Evolutionary conservation across 1,140 invertebrate species (phyloP).

Genomic region (Mya arenaria): DNA sequence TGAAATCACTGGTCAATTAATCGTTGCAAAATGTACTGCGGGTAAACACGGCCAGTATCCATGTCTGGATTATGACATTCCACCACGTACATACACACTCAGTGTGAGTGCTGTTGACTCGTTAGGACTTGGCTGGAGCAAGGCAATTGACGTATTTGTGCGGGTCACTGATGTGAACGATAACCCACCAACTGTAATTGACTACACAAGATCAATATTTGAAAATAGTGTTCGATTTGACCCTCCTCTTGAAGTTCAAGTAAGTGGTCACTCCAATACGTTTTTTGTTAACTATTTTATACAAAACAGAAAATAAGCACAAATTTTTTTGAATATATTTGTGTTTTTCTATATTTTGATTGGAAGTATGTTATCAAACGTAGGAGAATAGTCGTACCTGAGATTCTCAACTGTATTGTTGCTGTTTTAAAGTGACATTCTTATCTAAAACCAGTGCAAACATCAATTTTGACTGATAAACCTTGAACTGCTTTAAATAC

Average conservation of each 20-base stretch:
- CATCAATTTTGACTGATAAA: no score
- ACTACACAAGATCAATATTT: conserved; percentile 13
- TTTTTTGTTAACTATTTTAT: neutral
- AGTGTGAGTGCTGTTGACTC: conserved; percentile 94
- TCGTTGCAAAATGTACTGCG: conserved; percentile 89
- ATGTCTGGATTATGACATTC: conserved; percentile 94
- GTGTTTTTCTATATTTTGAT: no score
- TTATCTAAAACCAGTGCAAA: no score
- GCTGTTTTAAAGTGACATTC: no score
- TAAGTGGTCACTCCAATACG: neutral
- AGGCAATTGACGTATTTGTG: conserved; percentile 89
- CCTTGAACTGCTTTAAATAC: no score
- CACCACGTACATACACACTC: conserved; percentile 90
- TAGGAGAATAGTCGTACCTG: no score
- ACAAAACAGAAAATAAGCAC: neutral
- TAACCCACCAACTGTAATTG: conserved; percentile 85
- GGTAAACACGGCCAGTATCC: conserved; percentile 85
- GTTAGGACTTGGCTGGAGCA: conserved; percentile 86
- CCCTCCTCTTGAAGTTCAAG: conserved; percentile 6
- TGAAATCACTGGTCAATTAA: conserved; percentile 90
- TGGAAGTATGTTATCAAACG: no score
- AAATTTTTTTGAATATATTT: neutral
- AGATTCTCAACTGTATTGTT: no score
- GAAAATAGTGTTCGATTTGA: conserved; percentile 5
- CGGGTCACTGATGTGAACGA: conserved; percentile 92